Percentiles rank a stretch among this genome's conserved stretches.
These are phyloP conservation scores for Scolopax mira DNA, from an alignment of 2,113 vertebrate genomes.

Conservation along the genomic window DNA sequence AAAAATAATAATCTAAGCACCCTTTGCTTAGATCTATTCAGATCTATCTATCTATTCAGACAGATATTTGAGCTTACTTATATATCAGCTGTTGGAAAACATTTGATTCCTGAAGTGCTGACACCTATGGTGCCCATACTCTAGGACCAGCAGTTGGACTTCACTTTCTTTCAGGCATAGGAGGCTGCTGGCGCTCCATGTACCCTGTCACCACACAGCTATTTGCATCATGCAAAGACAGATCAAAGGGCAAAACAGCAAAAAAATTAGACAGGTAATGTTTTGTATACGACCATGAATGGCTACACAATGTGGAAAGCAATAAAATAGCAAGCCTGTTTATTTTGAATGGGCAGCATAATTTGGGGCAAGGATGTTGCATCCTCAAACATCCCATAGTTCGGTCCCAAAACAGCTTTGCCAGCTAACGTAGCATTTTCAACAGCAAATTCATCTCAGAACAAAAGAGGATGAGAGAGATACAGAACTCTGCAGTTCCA, in stretches of 20 bases:
- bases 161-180: background rate
- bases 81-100: background rate
- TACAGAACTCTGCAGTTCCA: background rate
- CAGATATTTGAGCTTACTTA: background rate
- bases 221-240: background rate
- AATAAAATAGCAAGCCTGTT: background rate
- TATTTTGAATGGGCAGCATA: background rate
- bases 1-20: background rate
- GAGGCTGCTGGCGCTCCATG: background rate
- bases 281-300: background rate
- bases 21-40: no score
- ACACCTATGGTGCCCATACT: background rate
- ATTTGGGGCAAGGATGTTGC: background rate
- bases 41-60: background rate
- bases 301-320: background rate
- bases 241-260: background rate
- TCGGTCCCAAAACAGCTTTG: background rate
- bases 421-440: background rate
- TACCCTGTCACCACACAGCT: background rate
- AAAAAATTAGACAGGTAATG: background rate
- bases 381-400: background rate
- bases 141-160: background rate
- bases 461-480: background rate
- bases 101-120: background rate
- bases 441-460: background rate